These are phyloP conservation scores for Morinoia aosen DNA, from an alignment of 2,888 invertebrate genomes.

Conservation along the genomic window DNA sequence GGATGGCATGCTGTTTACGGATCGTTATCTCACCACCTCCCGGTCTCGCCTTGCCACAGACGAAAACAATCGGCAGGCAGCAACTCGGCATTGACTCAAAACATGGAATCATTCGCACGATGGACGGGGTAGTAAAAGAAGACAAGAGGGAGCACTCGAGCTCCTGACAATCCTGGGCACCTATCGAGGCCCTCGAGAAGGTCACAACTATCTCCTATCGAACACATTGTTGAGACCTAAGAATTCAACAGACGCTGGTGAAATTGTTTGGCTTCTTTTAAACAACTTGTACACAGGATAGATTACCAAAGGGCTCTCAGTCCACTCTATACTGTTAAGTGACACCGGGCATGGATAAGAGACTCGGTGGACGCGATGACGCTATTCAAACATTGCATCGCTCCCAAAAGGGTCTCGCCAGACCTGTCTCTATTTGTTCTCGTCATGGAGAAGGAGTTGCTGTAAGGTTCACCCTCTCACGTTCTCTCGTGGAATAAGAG, in stretches of 20 bases:
- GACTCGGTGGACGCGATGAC: background rate
- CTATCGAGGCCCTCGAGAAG: background rate
- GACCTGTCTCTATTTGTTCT: conserved; percentile 21
- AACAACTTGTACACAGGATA: background rate
- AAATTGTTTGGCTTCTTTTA: background rate
- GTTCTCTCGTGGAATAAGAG: background rate
- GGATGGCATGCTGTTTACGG: conserved; percentile 10
- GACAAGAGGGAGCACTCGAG: background rate
- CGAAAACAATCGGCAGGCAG: conserved; percentile 17
- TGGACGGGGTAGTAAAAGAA: background rate
- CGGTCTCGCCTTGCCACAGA: background rate
- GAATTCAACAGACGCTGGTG: background rate
- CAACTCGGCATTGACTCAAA: background rate
- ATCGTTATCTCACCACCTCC: background rate
- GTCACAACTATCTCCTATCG: background rate
- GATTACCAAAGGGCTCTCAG: conserved; percentile 3
- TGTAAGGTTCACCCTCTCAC: background rate
- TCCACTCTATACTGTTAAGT: background rate
- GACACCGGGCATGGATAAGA: conserved; percentile 1
- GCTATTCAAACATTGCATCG: conserved; percentile 12
- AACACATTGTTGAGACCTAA: background rate
- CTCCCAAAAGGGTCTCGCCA: background rate
- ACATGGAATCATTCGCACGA: conserved; percentile 17
- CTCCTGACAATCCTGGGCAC: background rate
- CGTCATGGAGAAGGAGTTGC: background rate